Base-by-base conservation (phyloP, 2,888 invertebrate genomes). In the Thysanoteuthis rhombus region DNA sequence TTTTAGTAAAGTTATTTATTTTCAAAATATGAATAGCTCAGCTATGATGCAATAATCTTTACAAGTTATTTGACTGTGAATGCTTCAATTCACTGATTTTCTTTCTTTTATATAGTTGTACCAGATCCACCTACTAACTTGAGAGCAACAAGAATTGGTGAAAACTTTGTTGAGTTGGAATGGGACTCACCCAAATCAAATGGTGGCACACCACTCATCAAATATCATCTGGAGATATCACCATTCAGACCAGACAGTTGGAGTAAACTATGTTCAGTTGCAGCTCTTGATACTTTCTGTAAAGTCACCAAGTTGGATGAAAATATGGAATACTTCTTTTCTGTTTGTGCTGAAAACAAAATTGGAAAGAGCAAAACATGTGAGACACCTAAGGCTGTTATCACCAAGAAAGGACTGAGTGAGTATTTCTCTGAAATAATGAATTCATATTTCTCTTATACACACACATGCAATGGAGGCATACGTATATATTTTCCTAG, bases 141-240 rank as follows among this genome's bases (percentile, higher is more conserved):
- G 89, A 94, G 93, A 90, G 95, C 96, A 12, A 95, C 95, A 22
- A 95, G 95, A 40, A 95, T 96, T 1, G 94, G 94, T 58, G 95
- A 95, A 93, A 95, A 96, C 89, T 94, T 95, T 39, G 95, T 95
- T 75, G 95, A 95, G 38, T 93, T 97, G 42, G 95, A 96, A 93
- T 97, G 97, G 97, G 95, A 95, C 39, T 95, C 97, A 28, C 97
- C 97, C 28, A 94, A 95, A 32, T 95, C 96, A 93, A 96, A 96
- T 94, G 97, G 97, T 89, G 97, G 97, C 5, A 95, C 96, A 22
- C 96, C 95, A 93, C 94, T 97, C 93, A 95, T 94, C 22, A 94
- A 95, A 58, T 96, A 96, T 94, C 94, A 95, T 47, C 93, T 97
- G n/a, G 96, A 96, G 97, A 95, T 94, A 94, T 94, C 94, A 42